These are phyloP conservation scores for Vimba vimba DNA, from an alignment of 2,113 vertebrate species.

Conservation along the genomic window DNA sequence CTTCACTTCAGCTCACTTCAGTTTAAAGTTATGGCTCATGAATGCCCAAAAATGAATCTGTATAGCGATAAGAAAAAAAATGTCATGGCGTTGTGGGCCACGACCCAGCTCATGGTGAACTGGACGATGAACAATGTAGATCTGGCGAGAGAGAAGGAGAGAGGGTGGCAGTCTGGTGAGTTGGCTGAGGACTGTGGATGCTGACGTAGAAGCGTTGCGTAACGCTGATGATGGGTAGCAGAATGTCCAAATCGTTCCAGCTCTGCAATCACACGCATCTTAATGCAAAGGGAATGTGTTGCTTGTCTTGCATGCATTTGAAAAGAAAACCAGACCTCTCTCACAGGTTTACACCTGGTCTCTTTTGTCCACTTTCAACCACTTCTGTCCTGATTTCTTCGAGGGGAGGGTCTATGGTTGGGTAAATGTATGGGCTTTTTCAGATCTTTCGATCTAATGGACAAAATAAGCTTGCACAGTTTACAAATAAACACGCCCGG, in stretches of 20 bases:
- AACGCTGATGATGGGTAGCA: conserved; percentile 48
- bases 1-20: neutral
- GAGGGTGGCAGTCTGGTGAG: neutral
- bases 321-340: neutral
- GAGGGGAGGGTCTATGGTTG: no score
- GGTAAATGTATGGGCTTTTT: no score
- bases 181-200: conserved; percentile 27
- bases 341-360: no score
- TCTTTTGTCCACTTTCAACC: no score
- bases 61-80: neutral
- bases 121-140: conserved; percentile 15
- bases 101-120: neutral
- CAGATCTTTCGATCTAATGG: no score
- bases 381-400: no score
- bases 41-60: neutral
- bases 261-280: conserved; percentile 22
- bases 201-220: conserved; percentile 71
- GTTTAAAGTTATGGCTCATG: neutral
- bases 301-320: conserved; percentile 1
- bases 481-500: no score
- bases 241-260: conserved; percentile 46
- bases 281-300: neutral
- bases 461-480: no score
- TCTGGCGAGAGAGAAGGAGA: neutral
- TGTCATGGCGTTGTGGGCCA: neutral